phyloP scores from a whole-genome alignment of 2,113 vertebrate genomes.

The Pomatostomus ruficeps region DNA sequence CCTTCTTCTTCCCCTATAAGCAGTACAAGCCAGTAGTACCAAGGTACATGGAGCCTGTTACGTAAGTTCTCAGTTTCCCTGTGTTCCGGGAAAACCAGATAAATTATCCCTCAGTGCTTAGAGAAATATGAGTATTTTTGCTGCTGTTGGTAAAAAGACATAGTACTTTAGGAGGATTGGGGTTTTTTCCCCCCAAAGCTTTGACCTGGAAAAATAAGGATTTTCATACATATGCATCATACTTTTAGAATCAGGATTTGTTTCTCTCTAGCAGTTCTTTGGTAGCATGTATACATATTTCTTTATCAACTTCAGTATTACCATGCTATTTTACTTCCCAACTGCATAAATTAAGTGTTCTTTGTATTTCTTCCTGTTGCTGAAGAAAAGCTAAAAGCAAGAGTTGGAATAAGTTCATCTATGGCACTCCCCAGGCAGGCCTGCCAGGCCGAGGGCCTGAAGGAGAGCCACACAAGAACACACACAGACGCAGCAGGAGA shows the following conservation, averaged over 20 bases:
- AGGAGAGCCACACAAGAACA: no score
- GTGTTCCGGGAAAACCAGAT: not conserved
- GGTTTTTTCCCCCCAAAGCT: fast-evolving
- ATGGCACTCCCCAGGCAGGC: no score
- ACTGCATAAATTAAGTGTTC: fast-evolving
- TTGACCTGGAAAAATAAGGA: not conserved
- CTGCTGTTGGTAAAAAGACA: not conserved
- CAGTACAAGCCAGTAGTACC: not conserved
- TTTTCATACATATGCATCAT: not conserved
- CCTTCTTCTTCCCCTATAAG: not conserved
- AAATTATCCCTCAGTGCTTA: not conserved
- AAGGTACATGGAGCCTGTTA: not conserved
- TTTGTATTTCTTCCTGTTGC: not conserved
- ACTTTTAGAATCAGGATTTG: not conserved
- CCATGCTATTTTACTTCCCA: not conserved
- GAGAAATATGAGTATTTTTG: not conserved
- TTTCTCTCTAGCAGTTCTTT: not conserved
- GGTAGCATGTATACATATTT: not conserved
- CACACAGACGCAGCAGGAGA: no score
- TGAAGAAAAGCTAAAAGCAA: not conserved
- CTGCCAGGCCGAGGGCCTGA: no score
- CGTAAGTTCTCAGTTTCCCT: not conserved
- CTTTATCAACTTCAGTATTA: not conserved
- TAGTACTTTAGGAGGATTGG: not conserved
- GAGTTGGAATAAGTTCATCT: not conserved